Evolutionary conservation across 2,888 invertebrate genomes (phyloP).

Genomic region (Pardosa pseudoannulata): DNA sequence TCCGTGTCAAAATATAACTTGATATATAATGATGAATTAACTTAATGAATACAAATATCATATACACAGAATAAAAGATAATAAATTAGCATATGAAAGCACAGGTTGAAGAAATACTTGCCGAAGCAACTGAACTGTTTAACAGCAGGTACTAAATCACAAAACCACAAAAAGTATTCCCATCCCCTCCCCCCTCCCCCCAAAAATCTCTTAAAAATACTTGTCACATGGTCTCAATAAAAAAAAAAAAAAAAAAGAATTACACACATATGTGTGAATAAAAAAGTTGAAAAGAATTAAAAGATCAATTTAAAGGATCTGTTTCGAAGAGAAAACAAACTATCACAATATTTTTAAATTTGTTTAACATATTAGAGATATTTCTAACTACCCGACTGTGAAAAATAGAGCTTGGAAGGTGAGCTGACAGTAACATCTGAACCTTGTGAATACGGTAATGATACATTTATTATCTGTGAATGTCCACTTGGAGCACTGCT

Average conservation of each 20-base stretch:
- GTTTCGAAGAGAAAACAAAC: not conserved
- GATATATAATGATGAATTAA: not conserved
- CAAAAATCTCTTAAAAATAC: not conserved
- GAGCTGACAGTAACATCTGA: conserved; percentile 51
- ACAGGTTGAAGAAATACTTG: not conserved
- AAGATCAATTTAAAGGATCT: conserved; percentile 4
- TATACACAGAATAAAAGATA: not conserved
- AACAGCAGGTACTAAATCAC: conserved; percentile 1
- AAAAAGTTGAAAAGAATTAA: not conserved
- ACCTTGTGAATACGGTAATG: conserved; percentile 42
- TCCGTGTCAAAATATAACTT: not conserved
- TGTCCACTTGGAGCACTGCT: conserved; percentile 34
- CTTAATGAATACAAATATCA: not conserved
- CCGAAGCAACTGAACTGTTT: not conserved
- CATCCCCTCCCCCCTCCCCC: not conserved
- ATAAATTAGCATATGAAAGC: conserved; percentile 2
- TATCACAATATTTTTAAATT: conserved; percentile 44
- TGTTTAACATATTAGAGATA: conserved; percentile 15
- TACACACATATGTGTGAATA: not conserved
- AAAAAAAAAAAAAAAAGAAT: not conserved
- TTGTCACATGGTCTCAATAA: not conserved
- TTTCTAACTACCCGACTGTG: conserved; percentile 39
- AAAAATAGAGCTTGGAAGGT: conserved; percentile 48
- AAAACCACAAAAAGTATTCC: not conserved
- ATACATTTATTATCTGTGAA: conserved; percentile 41